Evolutionary conservation across 2,888 invertebrate genomes (phyloP), one percentile per base, ranked within the genome.

Genomic region (Rhimphoctona megacephalus): DNA sequence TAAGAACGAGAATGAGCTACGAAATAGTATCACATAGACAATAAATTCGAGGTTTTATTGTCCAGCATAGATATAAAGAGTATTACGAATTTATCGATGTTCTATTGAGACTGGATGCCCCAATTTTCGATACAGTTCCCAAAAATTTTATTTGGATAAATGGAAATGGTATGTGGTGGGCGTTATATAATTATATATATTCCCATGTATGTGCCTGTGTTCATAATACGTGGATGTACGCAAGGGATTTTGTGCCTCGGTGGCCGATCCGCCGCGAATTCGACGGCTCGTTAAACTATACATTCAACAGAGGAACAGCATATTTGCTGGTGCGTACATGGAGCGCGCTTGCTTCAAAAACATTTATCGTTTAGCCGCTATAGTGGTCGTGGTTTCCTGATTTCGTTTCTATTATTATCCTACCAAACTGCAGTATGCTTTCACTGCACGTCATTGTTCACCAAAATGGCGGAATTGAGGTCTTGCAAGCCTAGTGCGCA

Each of bases 351-450:
- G 76, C 69, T 69, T 77, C 77, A 57, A 86, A 83, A 84, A 78
- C 81, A 73, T 84, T 84, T 81, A 84, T 84, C 86, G 81, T 74
- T 69, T 67, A 61, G 67, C 46, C 64, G 54, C 43, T 30, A 30
- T 57, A 64, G 61, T 33, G 49, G 36, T 49, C 61, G 78, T 17
- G 73, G 81, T 86, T 84, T 84, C 73, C 84, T 74, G 81, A 84
- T 86, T 86, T 84, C 81, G 39, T 77, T 69, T 81, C 61, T 81
- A 81, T 86, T 81, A 67, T 81, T 66, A 81, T 78, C 57, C 76
- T 7, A 25, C 11, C 49, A 19, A 70, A 77, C 33, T 57, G 46
- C 61, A 46, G 39, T 49, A 49, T 46, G 70, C 69, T 61, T 54
- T 49, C 36, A 30, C 30, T 36, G 17, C 22, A 36, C 61, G 22